Percentiles rank a stretch among this genome's conserved stretches.
Conservation (phyloP, 2,888 invertebrate species). For the Horisme vitalbata region DNA sequence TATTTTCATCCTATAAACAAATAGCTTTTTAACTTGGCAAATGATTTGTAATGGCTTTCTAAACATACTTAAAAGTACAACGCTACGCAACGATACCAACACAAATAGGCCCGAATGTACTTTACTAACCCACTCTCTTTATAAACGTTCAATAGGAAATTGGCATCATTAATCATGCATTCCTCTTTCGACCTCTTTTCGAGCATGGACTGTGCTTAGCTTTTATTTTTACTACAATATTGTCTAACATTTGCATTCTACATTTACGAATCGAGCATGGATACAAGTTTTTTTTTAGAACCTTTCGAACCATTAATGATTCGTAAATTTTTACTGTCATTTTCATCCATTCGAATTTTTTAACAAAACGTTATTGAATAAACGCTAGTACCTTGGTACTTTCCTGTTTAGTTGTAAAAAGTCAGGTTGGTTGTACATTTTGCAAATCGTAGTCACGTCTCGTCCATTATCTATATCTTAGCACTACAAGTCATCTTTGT, state of each 20-base stretch:
- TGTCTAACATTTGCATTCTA: slow-evolving; percentile 6
- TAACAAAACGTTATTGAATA: slow-evolving; percentile 10
- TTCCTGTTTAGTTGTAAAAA: slow-evolving; percentile 1
- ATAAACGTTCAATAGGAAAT: slow-evolving; percentile 58
- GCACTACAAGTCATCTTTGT: slow-evolving; percentile 45
- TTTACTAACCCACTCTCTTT: slow-evolving; percentile 37
- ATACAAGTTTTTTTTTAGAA: too few relatives aligned
- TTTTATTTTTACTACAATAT: slow-evolving; percentile 29
- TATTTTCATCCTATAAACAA: too few relatives aligned
- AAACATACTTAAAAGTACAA: slow-evolving; percentile 10
- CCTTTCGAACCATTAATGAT: slow-evolving; percentile 18
- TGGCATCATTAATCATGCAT: slow-evolving; percentile 66
- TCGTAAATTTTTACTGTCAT: slow-evolving; percentile 16
- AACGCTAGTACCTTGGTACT: too few relatives aligned
- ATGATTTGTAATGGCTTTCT: slow-evolving; percentile 14
- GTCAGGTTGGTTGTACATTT: slow-evolving; percentile 25
- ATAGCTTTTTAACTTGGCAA: slow-evolving; percentile 5
- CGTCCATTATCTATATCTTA: slow-evolving; percentile 49
- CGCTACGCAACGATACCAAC: slow-evolving; percentile 35
- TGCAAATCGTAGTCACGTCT: slow-evolving; percentile 56
- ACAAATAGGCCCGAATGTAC: slow-evolving; percentile 45
- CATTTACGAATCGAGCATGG: too few relatives aligned
- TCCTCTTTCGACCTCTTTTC: slow-evolving; percentile 55
- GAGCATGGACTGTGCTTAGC: slow-evolving; percentile 34
- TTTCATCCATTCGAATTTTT: slow-evolving; percentile 22